Base-by-base conservation (phyloP, 2,113 vertebrate genomes). In the Cepphus grylle region DNA sequence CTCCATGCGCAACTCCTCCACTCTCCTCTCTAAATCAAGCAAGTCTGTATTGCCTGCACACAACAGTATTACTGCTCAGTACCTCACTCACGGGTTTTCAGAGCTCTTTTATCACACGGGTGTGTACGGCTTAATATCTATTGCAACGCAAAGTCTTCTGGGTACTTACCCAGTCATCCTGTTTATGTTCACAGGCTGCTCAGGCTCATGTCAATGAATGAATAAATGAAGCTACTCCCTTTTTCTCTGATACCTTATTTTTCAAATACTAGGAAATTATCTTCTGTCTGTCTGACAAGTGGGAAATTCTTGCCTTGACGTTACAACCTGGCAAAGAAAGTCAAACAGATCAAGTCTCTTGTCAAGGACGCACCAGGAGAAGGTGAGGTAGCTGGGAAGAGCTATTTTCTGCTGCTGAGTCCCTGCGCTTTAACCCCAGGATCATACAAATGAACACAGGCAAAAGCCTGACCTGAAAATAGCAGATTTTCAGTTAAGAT, bases 381-480 rank as follows among this genome's bases (percentile, higher is more conserved):
- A 5, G 11, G 58, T 36, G 84, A 89, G 42, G 34, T 79, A 73
- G 26, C 59, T 88, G 63, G 45, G 58, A 93, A 97, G 34, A 94
- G 87, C 66, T 97, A 96, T 97, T 96, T 97, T 97, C 74, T 96
- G 93, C 84, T 86, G 42, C 78, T 55, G 66, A 91, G 70, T 71
- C 83, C 66, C 88, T 87, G 74, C 3, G 67, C 93, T 91, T 95
- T 95, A 82, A 95, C 74, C 47, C 38, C 63, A 62, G 50, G 81
- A 90, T 93, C 58, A 88, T 38, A 56, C 14, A 95, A 95, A 91
- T 59, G 89, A 97, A 96, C 0, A 0, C 78, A 90, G 66, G 19
- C 77, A 92, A 88, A 71, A 81, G 49, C 30, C 58, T 96, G 97
- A 95, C 94, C 95, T 93, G 86, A 93, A 97, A 96, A 97, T 36